Conservation (phyloP, 2,797 vertebrate genomes). For the Leuciscus waleckii region DNA sequence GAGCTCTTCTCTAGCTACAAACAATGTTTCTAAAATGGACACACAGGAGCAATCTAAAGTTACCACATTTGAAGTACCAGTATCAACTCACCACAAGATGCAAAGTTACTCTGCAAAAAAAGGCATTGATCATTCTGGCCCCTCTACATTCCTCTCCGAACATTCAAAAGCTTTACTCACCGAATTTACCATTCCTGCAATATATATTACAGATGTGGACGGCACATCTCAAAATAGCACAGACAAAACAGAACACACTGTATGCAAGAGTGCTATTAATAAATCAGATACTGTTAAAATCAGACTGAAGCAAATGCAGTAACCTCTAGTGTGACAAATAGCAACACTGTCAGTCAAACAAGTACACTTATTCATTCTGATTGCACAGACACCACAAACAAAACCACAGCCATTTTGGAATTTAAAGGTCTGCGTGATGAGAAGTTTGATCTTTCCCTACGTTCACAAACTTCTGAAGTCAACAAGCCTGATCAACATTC, state of each 20-base stretch:
- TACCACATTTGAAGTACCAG: not conserved
- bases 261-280: not conserved
- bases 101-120: constrained; percentile 13
- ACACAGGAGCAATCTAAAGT: constrained; percentile 5
- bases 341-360: constrained; percentile 5
- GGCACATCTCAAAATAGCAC: constrained; percentile 27
- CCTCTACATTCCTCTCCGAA: constrained; percentile 40
- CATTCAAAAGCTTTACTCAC: constrained; percentile 51
- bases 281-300: constrained; percentile 44
- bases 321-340: not conserved
- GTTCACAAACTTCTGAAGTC: not conserved
- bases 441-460: not conserved
- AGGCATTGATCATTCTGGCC: constrained; percentile 5
- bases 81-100: not conserved
- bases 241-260: not conserved
- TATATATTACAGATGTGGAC: constrained; percentile 55
- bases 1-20: not conserved
- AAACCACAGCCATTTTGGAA: not conserved
- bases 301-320: constrained; percentile 34
- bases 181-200: constrained; percentile 54
- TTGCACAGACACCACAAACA: not conserved
- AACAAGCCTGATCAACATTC: not conserved
- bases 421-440: not conserved
- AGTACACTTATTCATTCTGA: not conserved
- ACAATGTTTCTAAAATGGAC: constrained; percentile 17